phyloP scores from a whole-genome alignment of 2,797 vertebrate species.

The Falco cherrug region DNA sequence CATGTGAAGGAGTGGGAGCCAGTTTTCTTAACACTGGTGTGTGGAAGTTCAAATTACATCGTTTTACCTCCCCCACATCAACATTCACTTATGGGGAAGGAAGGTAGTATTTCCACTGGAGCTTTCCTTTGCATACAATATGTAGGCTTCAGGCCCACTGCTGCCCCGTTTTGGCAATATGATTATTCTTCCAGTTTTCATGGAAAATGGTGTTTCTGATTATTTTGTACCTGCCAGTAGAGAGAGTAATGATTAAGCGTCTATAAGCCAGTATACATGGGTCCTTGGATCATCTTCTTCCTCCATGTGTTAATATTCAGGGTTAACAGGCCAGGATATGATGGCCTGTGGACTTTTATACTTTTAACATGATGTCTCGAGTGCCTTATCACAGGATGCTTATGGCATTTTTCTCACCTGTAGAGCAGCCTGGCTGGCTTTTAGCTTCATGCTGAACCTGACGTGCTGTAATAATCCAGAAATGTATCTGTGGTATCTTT shows the following conservation, averaged over 20 bases:
- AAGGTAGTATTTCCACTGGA: not conserved
- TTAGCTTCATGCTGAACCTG: not conserved
- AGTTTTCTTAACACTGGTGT: not conserved
- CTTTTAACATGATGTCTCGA: not conserved
- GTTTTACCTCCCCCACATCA: not conserved
- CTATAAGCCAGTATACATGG: not conserved
- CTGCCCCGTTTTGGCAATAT: not conserved
- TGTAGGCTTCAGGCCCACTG: not conserved
- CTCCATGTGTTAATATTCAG: not conserved
- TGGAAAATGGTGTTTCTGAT: not conserved
- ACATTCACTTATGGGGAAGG: not conserved
- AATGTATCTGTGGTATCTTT: not conserved
- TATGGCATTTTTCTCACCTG: not conserved
- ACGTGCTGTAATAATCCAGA: not conserved
- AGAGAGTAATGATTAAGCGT: not conserved
- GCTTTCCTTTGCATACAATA: not conserved
- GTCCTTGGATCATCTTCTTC: not conserved
- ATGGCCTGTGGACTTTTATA: not conserved
- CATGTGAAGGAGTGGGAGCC: not conserved
- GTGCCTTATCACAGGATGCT: not conserved
- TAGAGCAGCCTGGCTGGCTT: not conserved
- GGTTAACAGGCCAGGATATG: not conserved
- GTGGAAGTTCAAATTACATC: not conserved
- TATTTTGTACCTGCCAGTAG: not conserved
- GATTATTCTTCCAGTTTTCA: not conserved